Conservation (phyloP, 2,113 vertebrate genomes). For the Mustela nigripes region DNA sequence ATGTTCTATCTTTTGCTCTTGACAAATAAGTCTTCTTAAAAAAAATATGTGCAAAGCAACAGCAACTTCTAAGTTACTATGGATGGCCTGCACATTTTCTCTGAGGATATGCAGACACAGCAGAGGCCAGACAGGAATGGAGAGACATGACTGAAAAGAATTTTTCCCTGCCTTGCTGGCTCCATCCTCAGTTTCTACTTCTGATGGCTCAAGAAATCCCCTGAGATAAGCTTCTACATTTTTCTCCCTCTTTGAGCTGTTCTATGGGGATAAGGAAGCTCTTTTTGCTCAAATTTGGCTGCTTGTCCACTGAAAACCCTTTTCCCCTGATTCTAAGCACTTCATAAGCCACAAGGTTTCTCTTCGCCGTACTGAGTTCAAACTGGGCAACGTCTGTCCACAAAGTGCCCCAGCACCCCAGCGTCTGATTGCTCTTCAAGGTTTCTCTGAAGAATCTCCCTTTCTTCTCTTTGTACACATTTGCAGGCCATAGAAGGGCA, state of each 20-base stretch:
- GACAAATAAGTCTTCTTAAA: neutral
- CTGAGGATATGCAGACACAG: neutral
- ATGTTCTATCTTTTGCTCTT: neutral
- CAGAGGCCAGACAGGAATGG: neutral
- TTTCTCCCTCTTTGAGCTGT: neutral
- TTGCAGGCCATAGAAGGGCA: neutral
- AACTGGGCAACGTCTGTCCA: neutral
- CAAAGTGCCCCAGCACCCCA: neutral
- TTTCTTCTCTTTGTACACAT: neutral
- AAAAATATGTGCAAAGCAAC: neutral
- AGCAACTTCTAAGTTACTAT: neutral
- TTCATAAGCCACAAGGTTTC: neutral
- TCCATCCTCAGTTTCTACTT: neutral
- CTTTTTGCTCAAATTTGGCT: neutral
- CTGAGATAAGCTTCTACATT: neutral
- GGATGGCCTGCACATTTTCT: neutral
- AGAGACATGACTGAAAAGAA: neutral
- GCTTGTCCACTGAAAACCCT: neutral
- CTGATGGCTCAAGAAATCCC: neutral
- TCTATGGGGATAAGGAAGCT: neutral
- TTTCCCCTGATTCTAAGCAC: neutral
- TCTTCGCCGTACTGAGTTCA: neutral
- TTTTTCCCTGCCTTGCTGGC: neutral
- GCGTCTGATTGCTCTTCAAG: fast-evolving
- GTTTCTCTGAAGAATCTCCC: neutral